Base-by-base conservation (phyloP, 1,140 invertebrate genomes). In the Parapsyche elsis region DNA sequence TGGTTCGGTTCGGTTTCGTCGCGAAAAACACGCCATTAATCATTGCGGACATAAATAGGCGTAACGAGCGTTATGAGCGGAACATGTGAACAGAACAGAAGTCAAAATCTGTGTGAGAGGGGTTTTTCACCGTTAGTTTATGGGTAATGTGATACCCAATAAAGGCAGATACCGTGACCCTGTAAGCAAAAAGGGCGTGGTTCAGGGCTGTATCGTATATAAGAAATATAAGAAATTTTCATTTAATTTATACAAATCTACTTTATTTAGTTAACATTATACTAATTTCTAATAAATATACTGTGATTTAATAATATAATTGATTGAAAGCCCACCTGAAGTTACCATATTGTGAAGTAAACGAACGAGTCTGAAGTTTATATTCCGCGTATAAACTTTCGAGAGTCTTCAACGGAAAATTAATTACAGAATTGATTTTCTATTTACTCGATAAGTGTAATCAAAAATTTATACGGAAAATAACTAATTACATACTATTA, bases 71-170 rank as follows among this genome's bases (percentile, higher is more conserved):
- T 61, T 38, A 38, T 26, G 53, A 45, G 9, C 30, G 46, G 64
- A 73, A 80, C 79, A 83, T 81, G 81, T 71, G 79, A 81, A 79
- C 49, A 73, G 78, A 80, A 81, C 45, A 67, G 59, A 75, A 78
- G 53, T 75, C 57, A 74, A 53, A 81, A 49, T 81, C 30, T 24
- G 14, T 19, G 14, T 16, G 23, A 14, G 30, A 64, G 59, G 12
- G 46, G 45, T 80, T 78, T 77, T 74, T 12, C 10, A 77, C 81
- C 79, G 81, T 83, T 80, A 83, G 26, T 23, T 57, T 57, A 78
- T 78, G 79, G 23, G 81, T 71, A 77, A 83, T 24, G 38, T 30
- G 81, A 83, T 81, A 83, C 45, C 61, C 81, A 70, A 76, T 78
- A 82, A 80, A 78, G 76, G 46, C 1, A 61, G 61, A 76, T 71